phyloP scores from a whole-genome alignment of 35 echinoderm and acorn worm genomes.

The Holothuria glaberrima region DNA sequence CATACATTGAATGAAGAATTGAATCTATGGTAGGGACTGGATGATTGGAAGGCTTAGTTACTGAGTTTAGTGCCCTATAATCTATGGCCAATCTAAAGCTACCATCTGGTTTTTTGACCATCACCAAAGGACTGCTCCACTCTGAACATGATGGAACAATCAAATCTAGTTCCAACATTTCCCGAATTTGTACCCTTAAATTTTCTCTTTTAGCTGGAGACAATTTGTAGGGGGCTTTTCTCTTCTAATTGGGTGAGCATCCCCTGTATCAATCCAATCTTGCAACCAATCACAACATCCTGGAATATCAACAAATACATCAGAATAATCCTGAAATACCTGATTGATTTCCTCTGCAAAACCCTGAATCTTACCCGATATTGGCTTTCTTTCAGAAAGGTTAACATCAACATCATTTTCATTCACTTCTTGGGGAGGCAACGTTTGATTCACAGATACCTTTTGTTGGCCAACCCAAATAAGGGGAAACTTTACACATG shows the following conservation, averaged over 20 bases:
- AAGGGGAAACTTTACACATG: not conserved
- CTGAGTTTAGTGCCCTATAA: conserved; percentile 23
- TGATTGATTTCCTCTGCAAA: not conserved
- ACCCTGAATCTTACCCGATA: not conserved
- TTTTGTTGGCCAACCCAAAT: not conserved
- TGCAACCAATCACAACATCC: conserved; percentile 31
- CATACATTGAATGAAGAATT: conserved; percentile 1
- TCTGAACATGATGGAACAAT: conserved; percentile 10
- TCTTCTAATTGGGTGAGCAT: conserved; percentile 11
- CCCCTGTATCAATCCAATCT: conserved; percentile 30
- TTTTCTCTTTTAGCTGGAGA: not conserved
- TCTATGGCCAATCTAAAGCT: conserved; percentile 7
- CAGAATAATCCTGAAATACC: no score
- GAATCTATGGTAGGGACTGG: conserved; percentile 5
- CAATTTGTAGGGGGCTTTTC: not conserved
- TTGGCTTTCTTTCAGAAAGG: no score
- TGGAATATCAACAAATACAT: conserved; percentile 23
- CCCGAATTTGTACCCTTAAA: conserved; percentile 14
- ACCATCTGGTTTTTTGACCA: conserved; percentile 15
- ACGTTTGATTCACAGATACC: not conserved
- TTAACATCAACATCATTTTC: no score
- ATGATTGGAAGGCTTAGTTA: conserved; percentile 19
- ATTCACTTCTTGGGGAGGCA: not conserved
- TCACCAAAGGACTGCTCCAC: conserved; percentile 39
- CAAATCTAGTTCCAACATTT: conserved; percentile 30